A percentile compares a stretch with the other conserved stretches of the same genome.
Evolutionary conservation across 2,888 invertebrate species (phyloP).

Genomic region (Luffia ferchaultella): DNA sequence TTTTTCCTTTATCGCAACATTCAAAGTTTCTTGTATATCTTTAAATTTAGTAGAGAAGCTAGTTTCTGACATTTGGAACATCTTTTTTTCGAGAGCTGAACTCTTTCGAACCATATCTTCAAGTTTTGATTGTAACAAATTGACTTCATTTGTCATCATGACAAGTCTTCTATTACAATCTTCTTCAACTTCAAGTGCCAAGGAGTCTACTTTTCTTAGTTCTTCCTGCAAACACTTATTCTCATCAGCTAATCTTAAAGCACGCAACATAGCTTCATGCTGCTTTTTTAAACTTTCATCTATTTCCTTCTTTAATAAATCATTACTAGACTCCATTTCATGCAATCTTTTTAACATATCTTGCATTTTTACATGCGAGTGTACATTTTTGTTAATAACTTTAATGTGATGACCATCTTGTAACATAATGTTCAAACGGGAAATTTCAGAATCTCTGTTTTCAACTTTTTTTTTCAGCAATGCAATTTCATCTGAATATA

Average conservation of each 20-base stretch:
- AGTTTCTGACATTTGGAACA: constrained; percentile 40
- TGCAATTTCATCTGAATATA: constrained; percentile 40
- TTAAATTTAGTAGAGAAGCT: constrained; percentile 21
- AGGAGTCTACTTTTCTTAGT: constrained; percentile 74
- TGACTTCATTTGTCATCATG: constrained; percentile 68
- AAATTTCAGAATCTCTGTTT: constrained; percentile 74
- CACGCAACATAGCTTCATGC: constrained; percentile 83
- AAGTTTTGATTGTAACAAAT: constrained; percentile 62
- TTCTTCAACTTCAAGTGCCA: constrained; percentile 78
- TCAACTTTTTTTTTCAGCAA: constrained; percentile 46
- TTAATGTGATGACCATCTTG: constrained; percentile 74
- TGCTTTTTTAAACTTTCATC: constrained; percentile 71
- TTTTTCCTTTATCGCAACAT: constrained; percentile 37
- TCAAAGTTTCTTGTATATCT: constrained; percentile 29
- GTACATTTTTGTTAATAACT: constrained; percentile 68
- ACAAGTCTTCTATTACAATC: constrained; percentile 77
- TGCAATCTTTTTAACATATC: constrained; percentile 67
- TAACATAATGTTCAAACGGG: constrained; percentile 72
- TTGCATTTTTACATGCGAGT: constrained; percentile 58
- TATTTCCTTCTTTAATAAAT: constrained; percentile 48
- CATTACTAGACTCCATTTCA: constrained; percentile 67
- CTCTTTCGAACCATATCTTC: constrained; percentile 48
- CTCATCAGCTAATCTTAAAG: constrained; percentile 75
- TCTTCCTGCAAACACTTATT: constrained; percentile 76
- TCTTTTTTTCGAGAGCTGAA: constrained; percentile 64